phyloP scores from a whole-genome alignment of 2,113 vertebrate genomes.

The Grammomys dolichurus region DNA sequence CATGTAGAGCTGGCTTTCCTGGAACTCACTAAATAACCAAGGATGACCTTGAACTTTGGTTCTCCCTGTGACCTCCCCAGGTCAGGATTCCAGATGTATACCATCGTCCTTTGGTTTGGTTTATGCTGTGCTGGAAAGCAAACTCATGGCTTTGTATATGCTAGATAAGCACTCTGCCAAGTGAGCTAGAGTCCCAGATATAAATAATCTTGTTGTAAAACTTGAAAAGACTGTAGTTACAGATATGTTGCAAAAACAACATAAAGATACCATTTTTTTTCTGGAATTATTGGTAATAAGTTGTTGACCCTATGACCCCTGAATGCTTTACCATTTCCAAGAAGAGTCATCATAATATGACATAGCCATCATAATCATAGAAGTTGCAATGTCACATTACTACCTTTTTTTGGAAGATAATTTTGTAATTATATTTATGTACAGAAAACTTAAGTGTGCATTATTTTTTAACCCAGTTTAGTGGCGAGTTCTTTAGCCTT shows the following conservation, averaged over 20 bases:
- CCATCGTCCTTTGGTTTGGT: background rate
- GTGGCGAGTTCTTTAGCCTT: too few species aligned
- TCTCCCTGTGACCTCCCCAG: background rate
- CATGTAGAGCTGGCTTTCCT: background rate
- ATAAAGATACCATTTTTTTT: slow-evolving; percentile 18
- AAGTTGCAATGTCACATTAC: slow-evolving; percentile 22
- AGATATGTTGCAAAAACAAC: slow-evolving; percentile 26
- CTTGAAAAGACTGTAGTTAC: slow-evolving; percentile 43
- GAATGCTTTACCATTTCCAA: slow-evolving; percentile 56
- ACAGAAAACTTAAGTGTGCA: too few species aligned
- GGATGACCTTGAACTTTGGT: background rate
- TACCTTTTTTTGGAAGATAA: background rate
- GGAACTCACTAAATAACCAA: background rate
- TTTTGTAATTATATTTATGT: too few species aligned
- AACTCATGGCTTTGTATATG: background rate
- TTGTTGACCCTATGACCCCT: background rate
- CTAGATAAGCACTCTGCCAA: background rate
- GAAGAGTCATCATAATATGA: background rate
- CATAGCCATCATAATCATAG: background rate
- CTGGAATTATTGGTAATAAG: slow-evolving; percentile 5
- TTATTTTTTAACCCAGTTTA: too few species aligned
- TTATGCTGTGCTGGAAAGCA: background rate
- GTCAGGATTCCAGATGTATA: background rate
- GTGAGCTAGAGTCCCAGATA: background rate
- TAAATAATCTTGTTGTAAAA: slow-evolving; percentile 20